Evolutionary conservation across 2,797 vertebrate genomes (phyloP).

Genomic region (Tympanoctomys barrerae): DNA sequence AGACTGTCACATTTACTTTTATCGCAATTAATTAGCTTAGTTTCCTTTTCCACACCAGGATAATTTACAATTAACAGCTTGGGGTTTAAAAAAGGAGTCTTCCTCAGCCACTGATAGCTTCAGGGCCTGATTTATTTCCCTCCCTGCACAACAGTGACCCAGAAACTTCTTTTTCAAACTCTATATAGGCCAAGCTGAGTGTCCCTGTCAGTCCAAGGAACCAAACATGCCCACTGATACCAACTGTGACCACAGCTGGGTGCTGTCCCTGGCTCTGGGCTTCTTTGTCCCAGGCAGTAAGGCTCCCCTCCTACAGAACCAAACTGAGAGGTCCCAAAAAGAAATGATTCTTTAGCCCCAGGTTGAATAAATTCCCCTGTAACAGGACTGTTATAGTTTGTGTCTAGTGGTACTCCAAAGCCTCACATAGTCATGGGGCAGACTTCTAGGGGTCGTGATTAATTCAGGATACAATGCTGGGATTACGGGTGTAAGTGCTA

Average conservation of each 20-base stretch:
- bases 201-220: not conserved
- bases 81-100: constrained; percentile 33
- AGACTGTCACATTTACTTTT: constrained; percentile 6
- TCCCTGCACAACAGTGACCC: constrained; percentile 30
- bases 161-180: constrained; percentile 53
- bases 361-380: not conserved
- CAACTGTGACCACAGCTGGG: not conserved
- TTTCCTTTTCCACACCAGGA: constrained; percentile 37
- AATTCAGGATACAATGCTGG: no score
- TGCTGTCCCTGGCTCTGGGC: not conserved
- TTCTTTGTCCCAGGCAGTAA: not conserved
- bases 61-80: constrained; percentile 29
- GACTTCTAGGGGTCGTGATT: no score
- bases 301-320: not conserved
- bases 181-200: constrained; percentile 17
- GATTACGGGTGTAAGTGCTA: no score
- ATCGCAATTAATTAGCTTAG: constrained; percentile 42
- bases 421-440: no score
- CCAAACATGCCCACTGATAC: rapidly evolving
- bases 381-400: not conserved
- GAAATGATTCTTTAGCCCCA: not conserved
- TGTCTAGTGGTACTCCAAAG: no score
- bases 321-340: not conserved
- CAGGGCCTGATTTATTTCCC: constrained; percentile 39
- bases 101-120: constrained; percentile 52